A percentile compares a stretch with the other conserved stretches of the same genome.
Evolutionary conservation across 2,113 vertebrate genomes (phyloP).

Genomic region (Pelmatolapia mariae): DNA sequence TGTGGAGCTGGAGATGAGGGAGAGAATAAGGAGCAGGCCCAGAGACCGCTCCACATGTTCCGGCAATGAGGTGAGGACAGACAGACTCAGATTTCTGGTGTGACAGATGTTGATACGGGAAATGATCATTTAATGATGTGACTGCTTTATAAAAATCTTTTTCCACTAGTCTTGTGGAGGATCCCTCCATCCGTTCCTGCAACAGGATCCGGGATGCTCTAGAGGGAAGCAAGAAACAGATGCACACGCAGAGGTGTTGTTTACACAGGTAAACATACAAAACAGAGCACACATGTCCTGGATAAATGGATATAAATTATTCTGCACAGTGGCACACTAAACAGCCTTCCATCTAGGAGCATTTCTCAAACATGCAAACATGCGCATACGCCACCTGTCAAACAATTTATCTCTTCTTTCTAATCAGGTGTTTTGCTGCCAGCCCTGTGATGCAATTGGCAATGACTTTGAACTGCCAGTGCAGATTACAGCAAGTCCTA

Average conservation of each 20-base stretch:
- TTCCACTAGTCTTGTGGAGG: constrained; percentile 45
- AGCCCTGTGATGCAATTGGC: constrained; percentile 73
- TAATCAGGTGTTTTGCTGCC: constrained; percentile 69
- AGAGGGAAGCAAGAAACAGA: constrained; percentile 48
- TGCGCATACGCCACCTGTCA: neutral
- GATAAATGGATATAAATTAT: neutral
- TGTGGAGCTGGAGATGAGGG: constrained; percentile 67
- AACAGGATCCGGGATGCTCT: constrained; percentile 71
- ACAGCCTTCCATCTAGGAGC: neutral
- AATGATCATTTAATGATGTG: neutral
- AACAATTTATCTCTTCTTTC: neutral
- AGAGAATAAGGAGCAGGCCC: constrained; percentile 68
- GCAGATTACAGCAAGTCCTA: constrained; percentile 80
- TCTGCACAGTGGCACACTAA: neutral
- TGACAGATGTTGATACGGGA: neutral
- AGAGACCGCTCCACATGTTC: constrained; percentile 38
- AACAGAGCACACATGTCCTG: neutral
- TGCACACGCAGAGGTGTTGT: constrained; percentile 51
- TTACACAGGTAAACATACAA: constrained; percentile 58
- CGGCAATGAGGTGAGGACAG: constrained; percentile 40
- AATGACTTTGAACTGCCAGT: constrained; percentile 80
- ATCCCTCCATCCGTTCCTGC: constrained; percentile 77
- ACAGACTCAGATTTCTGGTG: neutral
- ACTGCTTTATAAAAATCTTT: neutral
- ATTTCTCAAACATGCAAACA: neutral